A percentile compares a stretch with the other conserved stretches of the same genome.
phyloP scores from a whole-genome alignment of 2,888 invertebrate genomes.

The Sialis fuliginosa region DNA sequence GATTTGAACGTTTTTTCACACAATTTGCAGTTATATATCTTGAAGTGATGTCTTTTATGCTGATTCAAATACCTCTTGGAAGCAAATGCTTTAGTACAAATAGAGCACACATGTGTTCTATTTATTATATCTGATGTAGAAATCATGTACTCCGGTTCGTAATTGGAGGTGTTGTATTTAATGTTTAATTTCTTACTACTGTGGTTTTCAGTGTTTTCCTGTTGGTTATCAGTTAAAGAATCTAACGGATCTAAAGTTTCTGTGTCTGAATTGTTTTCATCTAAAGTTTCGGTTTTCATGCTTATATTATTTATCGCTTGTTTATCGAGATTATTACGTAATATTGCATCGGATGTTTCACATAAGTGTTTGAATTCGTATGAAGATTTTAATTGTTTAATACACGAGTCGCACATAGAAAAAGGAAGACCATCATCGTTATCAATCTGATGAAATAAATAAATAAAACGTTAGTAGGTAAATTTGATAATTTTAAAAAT shows the following conservation, averaged over 20 bases:
- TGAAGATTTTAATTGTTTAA: conserved; percentile 1
- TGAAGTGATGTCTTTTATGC: neutral
- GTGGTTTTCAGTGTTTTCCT: too few relatives aligned
- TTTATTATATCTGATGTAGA: too few relatives aligned
- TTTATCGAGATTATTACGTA: neutral
- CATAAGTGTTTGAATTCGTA: conserved; percentile 1
- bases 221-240: too few relatives aligned
- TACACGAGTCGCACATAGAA: neutral
- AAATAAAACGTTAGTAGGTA: neutral
- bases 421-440: neutral
- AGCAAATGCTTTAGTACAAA: neutral
- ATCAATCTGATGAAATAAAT: neutral
- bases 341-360: neutral
- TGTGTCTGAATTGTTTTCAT: neutral
- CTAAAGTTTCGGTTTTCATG: neutral
- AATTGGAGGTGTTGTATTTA: too few relatives aligned
- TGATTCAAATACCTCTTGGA: neutral
- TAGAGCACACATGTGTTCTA: neutral
- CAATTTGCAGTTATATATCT: neutral
- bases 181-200: too few relatives aligned
- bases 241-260: neutral
- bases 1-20: neutral
- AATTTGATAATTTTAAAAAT: neutral
- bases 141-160: too few relatives aligned
- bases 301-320: too few relatives aligned